Conservation (phyloP, 2,888 invertebrate species). For the Caenorhabditis afra region DNA sequence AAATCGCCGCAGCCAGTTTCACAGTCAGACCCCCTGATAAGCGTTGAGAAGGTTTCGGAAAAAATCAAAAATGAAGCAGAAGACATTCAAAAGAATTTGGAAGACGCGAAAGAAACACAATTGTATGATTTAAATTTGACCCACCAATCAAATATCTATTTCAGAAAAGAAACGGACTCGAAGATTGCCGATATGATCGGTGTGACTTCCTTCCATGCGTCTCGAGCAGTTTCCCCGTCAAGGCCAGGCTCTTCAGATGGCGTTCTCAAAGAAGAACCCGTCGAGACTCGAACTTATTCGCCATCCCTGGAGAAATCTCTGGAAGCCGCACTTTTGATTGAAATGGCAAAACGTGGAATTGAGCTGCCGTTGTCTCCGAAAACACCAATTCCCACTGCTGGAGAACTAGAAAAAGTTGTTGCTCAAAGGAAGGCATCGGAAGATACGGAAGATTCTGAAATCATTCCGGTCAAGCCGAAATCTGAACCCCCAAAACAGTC, state of each 20-base stretch:
- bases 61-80: conserved; percentile 10
- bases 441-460: conserved; percentile 44
- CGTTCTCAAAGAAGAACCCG: neutral
- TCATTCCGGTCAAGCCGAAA: conserved; percentile 26
- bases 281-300: conserved; percentile 12
- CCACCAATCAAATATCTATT: neutral
- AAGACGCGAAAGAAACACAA: conserved; percentile 32
- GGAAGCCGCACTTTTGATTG: conserved; percentile 55
- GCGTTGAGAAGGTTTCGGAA: neutral
- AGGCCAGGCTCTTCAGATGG: conserved; percentile 15
- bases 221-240: conserved; percentile 7
- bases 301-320: conserved; percentile 45
- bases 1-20: too few relatives aligned
- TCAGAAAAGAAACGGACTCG: conserved; percentile 47
- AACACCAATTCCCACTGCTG: conserved; percentile 6
- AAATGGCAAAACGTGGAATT: conserved; percentile 64
- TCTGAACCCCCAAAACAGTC: conserved; percentile 21
- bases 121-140: conserved; percentile 12
- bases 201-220: conserved; percentile 43
- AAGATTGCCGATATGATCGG: conserved; percentile 67
- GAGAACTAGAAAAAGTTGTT: conserved; percentile 24
- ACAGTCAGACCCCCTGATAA: neutral
- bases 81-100: conserved; percentile 35
- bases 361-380: conserved; percentile 61
- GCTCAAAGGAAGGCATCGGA: neutral